Base-by-base conservation (phyloP, 2,113 vertebrate species). In the Chaenocephalus aceratus region DNA sequence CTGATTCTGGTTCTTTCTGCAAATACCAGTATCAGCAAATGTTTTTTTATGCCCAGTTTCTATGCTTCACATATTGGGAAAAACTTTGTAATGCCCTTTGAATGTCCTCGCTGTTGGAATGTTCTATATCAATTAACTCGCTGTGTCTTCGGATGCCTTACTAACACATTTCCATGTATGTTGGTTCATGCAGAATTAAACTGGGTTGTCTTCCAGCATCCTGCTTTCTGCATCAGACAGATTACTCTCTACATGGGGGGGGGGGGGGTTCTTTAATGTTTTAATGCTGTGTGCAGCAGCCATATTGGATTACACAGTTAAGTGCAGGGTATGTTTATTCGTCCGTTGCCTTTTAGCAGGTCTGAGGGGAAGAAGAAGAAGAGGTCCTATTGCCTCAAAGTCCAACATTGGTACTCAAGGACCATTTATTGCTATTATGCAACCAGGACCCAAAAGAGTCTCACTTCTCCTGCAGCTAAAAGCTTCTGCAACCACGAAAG, bases 201-300 rank as follows among this genome's bases (percentile, higher is more conserved):
- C 6, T 18, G n/a, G 0, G 15, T 62, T 12, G 23, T 48, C 11
- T 2, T 57, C 53, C 13, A 57, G 62, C 44, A 72, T 14, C 30
- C n/a, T 30, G 21, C 15, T 49, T 46, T 45, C 53, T 52, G 30
- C 74, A 58, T 59, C 5, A 11, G 3, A 30, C 62, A 80, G 16
- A 80, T 79, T 34, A 62, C 57, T 84, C 64, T 14, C 52, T 78
- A 78, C 69, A 86, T 21, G 83, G 72, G 72, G 52, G 34, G 52
- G 34, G 60, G 58, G 52, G 34, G 52, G 34, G 60, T 79, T 85
- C 79, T 1, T 83, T 59, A 83, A 88, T 76, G 71, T 90, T 86
- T 90, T 56, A 78, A 6, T 30, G 68, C 18, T 1, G 9, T 2
- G 16, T 30, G 30, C 18, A 18, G 26, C 1, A 18, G 52, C 23